Percentiles rank a stretch among this genome's conserved stretches.
Evolutionary conservation across 2,888 invertebrate genomes (phyloP).

Genomic region (Megalurothrips usitatus): DNA sequence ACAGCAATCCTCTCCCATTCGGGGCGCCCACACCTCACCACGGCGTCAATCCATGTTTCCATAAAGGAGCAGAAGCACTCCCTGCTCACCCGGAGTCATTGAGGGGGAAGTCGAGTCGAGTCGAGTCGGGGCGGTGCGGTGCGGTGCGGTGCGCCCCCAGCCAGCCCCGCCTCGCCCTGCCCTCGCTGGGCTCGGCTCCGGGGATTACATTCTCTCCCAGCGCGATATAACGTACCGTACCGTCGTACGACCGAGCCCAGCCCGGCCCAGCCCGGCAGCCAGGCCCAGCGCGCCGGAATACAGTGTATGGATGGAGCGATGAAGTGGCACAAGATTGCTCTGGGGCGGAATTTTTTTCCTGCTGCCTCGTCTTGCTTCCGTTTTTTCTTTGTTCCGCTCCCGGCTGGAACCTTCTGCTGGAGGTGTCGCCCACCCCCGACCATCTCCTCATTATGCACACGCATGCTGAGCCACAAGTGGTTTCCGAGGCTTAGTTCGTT

Average conservation of each 20-base stretch:
- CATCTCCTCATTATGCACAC: neutral
- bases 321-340: no score
- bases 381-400: no score
- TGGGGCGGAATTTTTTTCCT: no score
- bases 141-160: neutral
- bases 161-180: neutral
- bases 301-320: no score
- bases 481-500: no score
- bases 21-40: neutral
- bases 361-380: no score
- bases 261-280: no score
- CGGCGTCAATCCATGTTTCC: conserved; percentile 22
- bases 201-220: neutral
- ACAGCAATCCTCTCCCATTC: neutral
- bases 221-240: no score
- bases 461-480: neutral
- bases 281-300: no score
- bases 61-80: conserved; percentile 22
- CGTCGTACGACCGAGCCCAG: no score
- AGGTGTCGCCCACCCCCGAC: neutral
- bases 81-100: neutral
- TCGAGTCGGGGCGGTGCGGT: neutral
- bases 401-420: neutral
- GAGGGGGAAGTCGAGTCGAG: neutral
- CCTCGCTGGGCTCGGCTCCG: neutral